Evolutionary conservation across 1,140 invertebrate species (phyloP).

Genomic region (Monomorium pharaonis): DNA sequence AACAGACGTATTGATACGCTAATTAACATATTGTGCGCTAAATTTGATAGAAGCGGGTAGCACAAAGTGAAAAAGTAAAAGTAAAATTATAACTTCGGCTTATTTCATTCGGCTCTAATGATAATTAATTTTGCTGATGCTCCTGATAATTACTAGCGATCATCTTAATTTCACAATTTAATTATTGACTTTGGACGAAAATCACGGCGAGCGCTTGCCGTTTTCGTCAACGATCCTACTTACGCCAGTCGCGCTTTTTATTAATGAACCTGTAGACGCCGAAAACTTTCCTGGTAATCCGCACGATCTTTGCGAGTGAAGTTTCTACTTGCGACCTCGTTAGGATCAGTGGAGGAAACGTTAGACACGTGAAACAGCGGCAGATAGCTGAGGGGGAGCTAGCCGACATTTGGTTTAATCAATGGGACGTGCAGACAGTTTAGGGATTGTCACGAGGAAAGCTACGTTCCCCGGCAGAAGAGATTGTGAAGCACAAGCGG

Average conservation of each 20-base stretch:
- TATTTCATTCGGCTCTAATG: not conserved
- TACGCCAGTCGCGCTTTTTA: constrained; percentile 28
- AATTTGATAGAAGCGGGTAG: not conserved
- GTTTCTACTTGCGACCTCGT: constrained; percentile 52
- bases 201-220: constrained; percentile 11
- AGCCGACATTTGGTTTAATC: constrained; percentile 67
- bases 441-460: constrained; percentile 61
- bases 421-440: constrained; percentile 65
- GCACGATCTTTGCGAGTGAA: constrained; percentile 28
- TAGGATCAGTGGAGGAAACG: constrained; percentile 29
- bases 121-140: constrained; percentile 27
- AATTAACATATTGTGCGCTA: constrained; percentile 21
- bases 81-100: not conserved
- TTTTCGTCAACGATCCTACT: constrained; percentile 33
- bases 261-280: constrained; percentile 41
- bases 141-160: not conserved
- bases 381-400: constrained; percentile 20
- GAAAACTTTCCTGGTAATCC: constrained; percentile 26
- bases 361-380: constrained; percentile 55
- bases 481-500: constrained; percentile 28
- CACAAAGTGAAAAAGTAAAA: not conserved
- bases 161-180: constrained; percentile 27
- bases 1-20: not conserved
- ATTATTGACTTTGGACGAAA: not conserved
- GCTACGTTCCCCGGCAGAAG: constrained; percentile 38